Percentiles rank a stretch among this genome's conserved stretches.
Evolutionary conservation across 2,888 invertebrate genomes (phyloP).

Genomic region (Tetragonula carbonaria): DNA sequence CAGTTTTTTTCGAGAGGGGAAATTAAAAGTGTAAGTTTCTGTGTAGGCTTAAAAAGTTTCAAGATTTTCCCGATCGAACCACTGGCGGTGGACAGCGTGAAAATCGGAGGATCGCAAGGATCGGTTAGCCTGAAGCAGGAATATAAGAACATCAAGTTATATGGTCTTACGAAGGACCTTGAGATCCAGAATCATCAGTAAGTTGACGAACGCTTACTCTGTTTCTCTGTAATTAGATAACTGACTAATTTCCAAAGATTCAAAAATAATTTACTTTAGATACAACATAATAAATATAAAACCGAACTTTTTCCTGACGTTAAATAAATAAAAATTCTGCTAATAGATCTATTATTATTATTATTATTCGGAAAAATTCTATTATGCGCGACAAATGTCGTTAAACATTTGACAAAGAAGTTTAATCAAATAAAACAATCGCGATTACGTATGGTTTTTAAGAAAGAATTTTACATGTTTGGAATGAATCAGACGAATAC

Average conservation of each 20-base stretch:
- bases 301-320: not conserved
- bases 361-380: not conserved
- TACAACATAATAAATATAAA: too few relatives aligned
- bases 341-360: not conserved
- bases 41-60: slow-evolving; percentile 86
- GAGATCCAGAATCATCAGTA: slow-evolving; percentile 86
- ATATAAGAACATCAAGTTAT: slow-evolving; percentile 88
- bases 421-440: not conserved
- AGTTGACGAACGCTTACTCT: slow-evolving; percentile 53
- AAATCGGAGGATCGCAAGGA: slow-evolving; percentile 85
- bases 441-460: not conserved
- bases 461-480: not conserved
- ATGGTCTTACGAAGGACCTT: slow-evolving; percentile 86
- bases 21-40: not conserved
- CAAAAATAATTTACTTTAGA: not conserved
- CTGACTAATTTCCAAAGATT: not conserved
- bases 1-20: not conserved
- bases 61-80: slow-evolving; percentile 88
- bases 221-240: not conserved
- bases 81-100: slow-evolving; percentile 85
- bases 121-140: slow-evolving; percentile 89
- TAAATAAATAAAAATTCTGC: not conserved
- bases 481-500: not conserved
- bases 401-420: not conserved
- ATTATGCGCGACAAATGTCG: not conserved